Evolutionary conservation across 2,113 vertebrate species (phyloP).

Genomic region (Ameiurus melas): DNA sequence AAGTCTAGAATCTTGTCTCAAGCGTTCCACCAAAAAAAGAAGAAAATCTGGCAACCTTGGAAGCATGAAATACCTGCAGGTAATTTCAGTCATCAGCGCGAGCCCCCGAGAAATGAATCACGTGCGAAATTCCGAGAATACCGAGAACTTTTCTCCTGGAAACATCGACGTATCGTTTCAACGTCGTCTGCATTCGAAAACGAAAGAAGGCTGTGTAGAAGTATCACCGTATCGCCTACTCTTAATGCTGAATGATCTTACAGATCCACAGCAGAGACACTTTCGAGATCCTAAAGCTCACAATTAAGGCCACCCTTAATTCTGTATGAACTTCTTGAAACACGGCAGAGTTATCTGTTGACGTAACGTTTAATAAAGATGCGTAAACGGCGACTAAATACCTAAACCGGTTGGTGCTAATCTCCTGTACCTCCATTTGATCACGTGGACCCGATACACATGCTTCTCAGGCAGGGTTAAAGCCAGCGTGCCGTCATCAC

Average conservation of each 20-base stretch:
- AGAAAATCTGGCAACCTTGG: no score
- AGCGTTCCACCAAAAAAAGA: no score
- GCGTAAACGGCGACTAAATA: neutral
- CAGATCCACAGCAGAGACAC: neutral
- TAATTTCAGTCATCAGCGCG: neutral
- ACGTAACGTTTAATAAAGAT: neutral
- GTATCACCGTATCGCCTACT: neutral
- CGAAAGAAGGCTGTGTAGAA: no score
- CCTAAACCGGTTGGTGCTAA: neutral
- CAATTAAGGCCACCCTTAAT: neutral
- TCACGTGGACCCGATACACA: neutral
- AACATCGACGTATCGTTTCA: no score
- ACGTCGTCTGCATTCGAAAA: no score
- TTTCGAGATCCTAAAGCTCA: neutral
- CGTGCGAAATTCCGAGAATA: no score
- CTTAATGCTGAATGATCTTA: neutral
- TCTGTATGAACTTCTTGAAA: neutral
- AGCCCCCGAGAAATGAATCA: no score
- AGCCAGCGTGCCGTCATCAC: slow-evolving; percentile 39
- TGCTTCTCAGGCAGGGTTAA: slow-evolving; percentile 30
- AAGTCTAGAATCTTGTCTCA: no score
- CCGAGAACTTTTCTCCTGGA: no score
- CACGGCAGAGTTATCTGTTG: neutral
- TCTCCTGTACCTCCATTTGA: neutral
- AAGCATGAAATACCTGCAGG: neutral